Evolutionary conservation across 1,140 invertebrate genomes (phyloP).

Genomic region (Panagrolaimus sp.): DNA sequence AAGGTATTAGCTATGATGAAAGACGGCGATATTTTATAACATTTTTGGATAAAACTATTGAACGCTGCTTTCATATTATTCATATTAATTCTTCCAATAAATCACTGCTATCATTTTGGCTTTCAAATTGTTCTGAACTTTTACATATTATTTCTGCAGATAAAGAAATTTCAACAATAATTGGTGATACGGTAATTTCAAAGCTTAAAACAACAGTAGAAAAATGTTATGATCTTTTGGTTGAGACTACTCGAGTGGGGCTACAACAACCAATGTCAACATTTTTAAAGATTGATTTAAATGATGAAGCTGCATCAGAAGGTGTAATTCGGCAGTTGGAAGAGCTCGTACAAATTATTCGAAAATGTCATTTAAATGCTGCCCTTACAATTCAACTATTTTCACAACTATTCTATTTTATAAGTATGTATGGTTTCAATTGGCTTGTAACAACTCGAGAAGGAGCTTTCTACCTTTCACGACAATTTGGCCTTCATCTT

Average conservation of each 20-base stretch:
- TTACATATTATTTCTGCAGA: neutral
- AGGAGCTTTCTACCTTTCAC: conserved; percentile 60
- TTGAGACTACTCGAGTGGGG: conserved; percentile 25
- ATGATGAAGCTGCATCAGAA: conserved; percentile 15
- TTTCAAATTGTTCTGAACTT: conserved; percentile 45
- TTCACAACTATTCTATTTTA: conserved; percentile 92
- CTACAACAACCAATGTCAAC: conserved; percentile 18
- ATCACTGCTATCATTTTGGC: conserved; percentile 41
- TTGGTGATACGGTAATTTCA: neutral
- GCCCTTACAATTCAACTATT: conserved; percentile 96
- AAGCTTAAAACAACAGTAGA: conserved; percentile 19
- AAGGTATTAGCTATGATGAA: conserved; percentile 26
- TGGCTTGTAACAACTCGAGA: conserved; percentile 64
- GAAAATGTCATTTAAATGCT: conserved; percentile 88
- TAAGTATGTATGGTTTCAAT: conserved; percentile 74
- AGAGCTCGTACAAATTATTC: conserved; percentile 79
- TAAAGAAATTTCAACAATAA: neutral
- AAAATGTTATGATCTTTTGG: conserved; percentile 34
- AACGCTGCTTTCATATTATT: conserved; percentile 23
- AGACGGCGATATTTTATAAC: conserved; percentile 14
- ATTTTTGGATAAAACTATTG: conserved; percentile 29
- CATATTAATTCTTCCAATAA: conserved; percentile 15
- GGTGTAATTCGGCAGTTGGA: conserved; percentile 60
- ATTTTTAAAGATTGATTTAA: conserved; percentile 14
- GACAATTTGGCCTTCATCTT: conserved; percentile 74